Percentiles rank a stretch among this genome's conserved stretches.
phyloP scores from a whole-genome alignment of 2,888 invertebrate genomes.

The Palloptera scutellata region DNA sequence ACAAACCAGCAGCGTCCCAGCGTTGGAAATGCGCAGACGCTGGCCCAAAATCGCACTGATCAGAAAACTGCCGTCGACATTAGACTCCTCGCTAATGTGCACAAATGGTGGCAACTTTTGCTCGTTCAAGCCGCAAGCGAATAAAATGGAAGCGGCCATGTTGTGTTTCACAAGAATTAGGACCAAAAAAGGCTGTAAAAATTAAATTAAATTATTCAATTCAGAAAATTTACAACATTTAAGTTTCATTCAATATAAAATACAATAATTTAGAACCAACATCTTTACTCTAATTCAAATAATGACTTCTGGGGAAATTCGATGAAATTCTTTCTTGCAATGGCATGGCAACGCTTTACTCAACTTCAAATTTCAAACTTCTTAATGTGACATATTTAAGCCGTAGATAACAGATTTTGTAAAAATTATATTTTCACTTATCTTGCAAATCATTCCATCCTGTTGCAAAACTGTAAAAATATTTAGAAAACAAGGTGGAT shows the following conservation, averaged over 20 bases:
- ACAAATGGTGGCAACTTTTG: conserved; percentile 68
- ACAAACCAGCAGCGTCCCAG: conserved; percentile 71
- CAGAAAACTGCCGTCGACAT: conserved; percentile 77
- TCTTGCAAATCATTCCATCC: too few relatives aligned
- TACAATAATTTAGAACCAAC: too few relatives aligned
- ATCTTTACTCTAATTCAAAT: too few relatives aligned
- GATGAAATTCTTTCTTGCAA: not conserved
- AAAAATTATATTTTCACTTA: too few relatives aligned
- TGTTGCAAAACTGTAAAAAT: too few relatives aligned
- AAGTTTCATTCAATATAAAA: too few relatives aligned
- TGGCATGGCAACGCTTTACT: too few relatives aligned
- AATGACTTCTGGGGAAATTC: too few relatives aligned
- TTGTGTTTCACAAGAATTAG: not conserved
- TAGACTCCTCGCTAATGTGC: conserved; percentile 74
- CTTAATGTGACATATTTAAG: too few relatives aligned
- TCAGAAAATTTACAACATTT: not conserved
- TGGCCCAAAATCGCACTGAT: conserved; percentile 73
- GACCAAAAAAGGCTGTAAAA: not conserved
- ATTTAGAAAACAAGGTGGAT: too few relatives aligned
- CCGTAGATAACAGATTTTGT: too few relatives aligned
- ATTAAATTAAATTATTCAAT: not conserved
- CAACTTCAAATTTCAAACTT: too few relatives aligned
- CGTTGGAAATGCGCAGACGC: conserved; percentile 68
- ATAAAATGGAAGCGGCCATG: conserved; percentile 72
- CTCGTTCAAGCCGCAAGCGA: conserved; percentile 72